Evolutionary conservation across 2,888 invertebrate genomes (phyloP).

Genomic region (Leucophora obtusa): DNA sequence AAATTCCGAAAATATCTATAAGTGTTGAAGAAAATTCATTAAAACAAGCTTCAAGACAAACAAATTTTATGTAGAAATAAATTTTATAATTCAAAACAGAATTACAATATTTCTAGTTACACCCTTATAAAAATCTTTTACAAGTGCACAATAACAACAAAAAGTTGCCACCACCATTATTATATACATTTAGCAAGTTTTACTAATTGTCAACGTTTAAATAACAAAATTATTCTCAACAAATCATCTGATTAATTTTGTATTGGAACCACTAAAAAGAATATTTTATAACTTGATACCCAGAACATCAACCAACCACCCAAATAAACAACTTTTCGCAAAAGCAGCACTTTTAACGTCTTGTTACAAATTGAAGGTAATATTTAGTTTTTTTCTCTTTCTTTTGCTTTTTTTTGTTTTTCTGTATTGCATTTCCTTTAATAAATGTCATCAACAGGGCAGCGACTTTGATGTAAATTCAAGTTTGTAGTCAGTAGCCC

Average conservation of each 20-base stretch:
- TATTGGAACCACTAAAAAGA: conserved; percentile 19
- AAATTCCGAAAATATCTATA: neutral
- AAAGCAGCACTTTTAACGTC: neutral
- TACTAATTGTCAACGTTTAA: conserved; percentile 45
- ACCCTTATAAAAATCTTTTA: neutral
- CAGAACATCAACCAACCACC: conserved; percentile 39
- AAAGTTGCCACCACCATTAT: conserved; percentile 38
- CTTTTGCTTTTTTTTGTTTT: neutral
- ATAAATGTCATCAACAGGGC: too few species aligned
- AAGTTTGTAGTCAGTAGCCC: too few species aligned
- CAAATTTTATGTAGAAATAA: too few species aligned
- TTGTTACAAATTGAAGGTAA: conserved; percentile 50
- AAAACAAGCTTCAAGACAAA: neutral
- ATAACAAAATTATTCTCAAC: conserved; percentile 4
- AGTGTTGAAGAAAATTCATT: neutral
- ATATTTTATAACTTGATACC: conserved; percentile 26
- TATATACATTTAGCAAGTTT: conserved; percentile 4
- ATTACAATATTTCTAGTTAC: neutral
- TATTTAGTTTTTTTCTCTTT: neutral
- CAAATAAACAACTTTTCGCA: conserved; percentile 1
- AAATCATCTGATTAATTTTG: conserved; percentile 46
- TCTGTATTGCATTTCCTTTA: neutral
- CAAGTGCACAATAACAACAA: conserved; percentile 18
- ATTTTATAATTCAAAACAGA: neutral
- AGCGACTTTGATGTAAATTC: too few species aligned